A percentile compares a stretch with the other conserved stretches of the same genome.
phyloP scores from a whole-genome alignment of 2,113 vertebrate genomes.

The Numenius arquata region DNA sequence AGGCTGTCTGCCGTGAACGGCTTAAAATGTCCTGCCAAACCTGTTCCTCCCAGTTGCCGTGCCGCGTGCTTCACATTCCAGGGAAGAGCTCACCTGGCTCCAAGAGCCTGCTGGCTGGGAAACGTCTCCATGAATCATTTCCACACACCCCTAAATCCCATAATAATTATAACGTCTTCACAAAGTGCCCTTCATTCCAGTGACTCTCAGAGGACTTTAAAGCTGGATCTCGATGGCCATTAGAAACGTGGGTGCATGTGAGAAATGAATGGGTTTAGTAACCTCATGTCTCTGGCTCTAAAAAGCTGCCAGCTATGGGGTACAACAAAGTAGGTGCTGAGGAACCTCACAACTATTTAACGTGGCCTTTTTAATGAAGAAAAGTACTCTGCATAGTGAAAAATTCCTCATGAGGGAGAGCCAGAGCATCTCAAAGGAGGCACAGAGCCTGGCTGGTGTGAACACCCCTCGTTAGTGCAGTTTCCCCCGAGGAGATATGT shows the following conservation, averaged over 20 bases:
- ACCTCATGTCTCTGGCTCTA: neutral
- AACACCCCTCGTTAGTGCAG: neutral
- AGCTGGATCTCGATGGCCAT: neutral
- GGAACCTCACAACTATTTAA: constrained; percentile 14
- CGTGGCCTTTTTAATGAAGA: neutral
- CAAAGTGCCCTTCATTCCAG: neutral
- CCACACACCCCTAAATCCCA: constrained; percentile 16
- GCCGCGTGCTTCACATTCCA: constrained; percentile 50
- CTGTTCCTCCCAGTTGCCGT: constrained; percentile 27
- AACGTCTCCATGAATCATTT: neutral
- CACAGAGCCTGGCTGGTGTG: neutral
- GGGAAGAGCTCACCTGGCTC: constrained; percentile 58
- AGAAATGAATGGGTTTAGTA: constrained; percentile 3
- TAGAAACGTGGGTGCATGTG: neutral
- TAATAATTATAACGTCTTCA: neutral
- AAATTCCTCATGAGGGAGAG: neutral
- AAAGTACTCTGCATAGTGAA: neutral
- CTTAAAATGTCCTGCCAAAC: constrained; percentile 53
- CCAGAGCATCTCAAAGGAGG: neutral
- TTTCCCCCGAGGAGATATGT: neutral
- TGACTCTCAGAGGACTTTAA: neutral
- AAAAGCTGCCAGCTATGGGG: neutral
- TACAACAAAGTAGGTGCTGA: neutral
- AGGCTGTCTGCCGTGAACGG: neutral
- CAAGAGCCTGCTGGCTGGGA: constrained; percentile 47